Evolutionary conservation across 2,888 invertebrate species (phyloP).

Genomic region (Spilosoma lubricipeda): DNA sequence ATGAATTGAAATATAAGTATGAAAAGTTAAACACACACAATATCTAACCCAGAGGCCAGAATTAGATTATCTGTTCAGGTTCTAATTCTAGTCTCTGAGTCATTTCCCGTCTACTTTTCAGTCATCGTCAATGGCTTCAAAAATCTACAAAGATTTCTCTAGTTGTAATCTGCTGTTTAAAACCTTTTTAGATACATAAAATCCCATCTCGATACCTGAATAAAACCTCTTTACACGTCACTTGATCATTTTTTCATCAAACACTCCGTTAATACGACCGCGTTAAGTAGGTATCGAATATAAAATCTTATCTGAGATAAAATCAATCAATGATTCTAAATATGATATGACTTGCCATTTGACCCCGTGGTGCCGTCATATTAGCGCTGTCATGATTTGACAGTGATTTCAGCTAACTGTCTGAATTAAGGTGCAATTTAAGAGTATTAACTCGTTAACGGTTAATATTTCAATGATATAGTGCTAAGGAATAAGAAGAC

Average conservation of each 20-base stretch:
- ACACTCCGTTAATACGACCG: slow-evolving; percentile 2
- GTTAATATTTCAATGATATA: not conserved
- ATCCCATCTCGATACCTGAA: not conserved
- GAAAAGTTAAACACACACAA: too few species aligned
- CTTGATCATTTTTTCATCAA: not conserved
- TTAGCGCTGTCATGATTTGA: slow-evolving; percentile 20
- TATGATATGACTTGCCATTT: slow-evolving; percentile 20
- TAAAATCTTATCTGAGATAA: too few species aligned
- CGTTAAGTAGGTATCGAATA: not conserved
- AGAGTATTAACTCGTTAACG: slow-evolving; percentile 3
- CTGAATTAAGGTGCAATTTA: slow-evolving; percentile 3
- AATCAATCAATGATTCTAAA: slow-evolving; percentile 11
- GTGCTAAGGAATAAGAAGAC: not conserved
- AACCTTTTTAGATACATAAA: too few species aligned
- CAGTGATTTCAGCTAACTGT: slow-evolving; percentile 4
- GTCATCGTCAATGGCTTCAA: too few species aligned
- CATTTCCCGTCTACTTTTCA: too few species aligned
- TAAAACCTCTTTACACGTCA: not conserved
- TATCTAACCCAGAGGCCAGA: too few species aligned
- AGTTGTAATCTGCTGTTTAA: too few species aligned
- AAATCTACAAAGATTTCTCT: too few species aligned
- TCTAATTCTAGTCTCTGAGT: too few species aligned
- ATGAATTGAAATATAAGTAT: too few species aligned
- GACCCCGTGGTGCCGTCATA: slow-evolving; percentile 27
- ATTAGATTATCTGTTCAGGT: too few species aligned